A percentile compares a stretch with the other conserved stretches of the same genome.
These are phyloP conservation scores for Danio tinwini DNA, from an alignment of 2,797 vertebrate genomes.

Conservation along the genomic window DNA sequence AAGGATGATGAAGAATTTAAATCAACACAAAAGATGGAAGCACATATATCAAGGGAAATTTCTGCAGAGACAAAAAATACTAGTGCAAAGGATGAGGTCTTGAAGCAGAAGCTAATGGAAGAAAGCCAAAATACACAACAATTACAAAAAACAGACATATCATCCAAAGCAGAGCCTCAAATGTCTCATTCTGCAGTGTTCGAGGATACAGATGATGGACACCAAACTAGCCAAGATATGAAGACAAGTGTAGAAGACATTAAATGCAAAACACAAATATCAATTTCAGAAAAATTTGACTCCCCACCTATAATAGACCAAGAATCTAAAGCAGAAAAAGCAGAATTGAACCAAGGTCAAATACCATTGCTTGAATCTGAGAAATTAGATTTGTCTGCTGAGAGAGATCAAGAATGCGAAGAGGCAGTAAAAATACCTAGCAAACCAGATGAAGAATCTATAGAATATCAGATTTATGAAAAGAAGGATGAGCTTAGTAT, in stretches of 20 bases:
- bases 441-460: constrained; percentile 14
- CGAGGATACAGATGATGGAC: not conserved
- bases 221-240: constrained; percentile 8
- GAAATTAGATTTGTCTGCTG: constrained; percentile 27
- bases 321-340: constrained; percentile 25
- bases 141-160: constrained; percentile 23
- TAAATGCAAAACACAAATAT: constrained; percentile 32
- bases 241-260: constrained; percentile 32
- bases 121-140: constrained; percentile 13
- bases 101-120: constrained; percentile 23
- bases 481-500: not conserved
- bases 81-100: constrained; percentile 40
- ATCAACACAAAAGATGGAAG: constrained; percentile 34
- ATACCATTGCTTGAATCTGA: constrained; percentile 1
- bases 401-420: constrained; percentile 33
- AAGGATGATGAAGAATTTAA: constrained; percentile 35
- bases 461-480: constrained; percentile 12
- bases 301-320: constrained; percentile 25
- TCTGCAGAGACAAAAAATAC: constrained; percentile 23
- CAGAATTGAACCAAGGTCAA: constrained; percentile 27
- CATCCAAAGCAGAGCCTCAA: constrained; percentile 14
- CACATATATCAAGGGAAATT: constrained; percentile 1
- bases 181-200: not conserved
- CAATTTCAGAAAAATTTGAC: constrained; percentile 40
- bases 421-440: constrained; percentile 32